phyloP scores from a whole-genome alignment of 1,140 invertebrate genomes.

The Leptinotarsa defecta region DNA sequence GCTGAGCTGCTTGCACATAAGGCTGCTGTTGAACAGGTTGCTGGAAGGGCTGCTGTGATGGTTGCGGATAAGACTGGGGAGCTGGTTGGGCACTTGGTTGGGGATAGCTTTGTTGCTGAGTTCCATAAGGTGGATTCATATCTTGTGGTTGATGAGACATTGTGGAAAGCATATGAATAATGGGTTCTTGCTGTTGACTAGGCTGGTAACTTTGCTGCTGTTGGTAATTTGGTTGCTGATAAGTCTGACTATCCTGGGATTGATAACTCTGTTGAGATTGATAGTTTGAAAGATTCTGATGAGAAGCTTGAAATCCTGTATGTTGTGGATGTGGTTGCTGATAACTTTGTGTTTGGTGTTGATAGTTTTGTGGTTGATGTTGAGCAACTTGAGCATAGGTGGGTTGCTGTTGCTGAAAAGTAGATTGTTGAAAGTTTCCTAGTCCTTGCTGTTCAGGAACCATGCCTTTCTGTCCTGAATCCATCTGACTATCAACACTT shows the following conservation, averaged over 20 bases:
- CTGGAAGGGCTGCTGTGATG: constrained; percentile 30
- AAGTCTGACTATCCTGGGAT: constrained; percentile 18
- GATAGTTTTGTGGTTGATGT: constrained; percentile 47
- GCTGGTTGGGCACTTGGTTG: constrained; percentile 7
- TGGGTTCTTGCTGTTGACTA: constrained; percentile 29
- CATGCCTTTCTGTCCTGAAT: constrained; percentile 31
- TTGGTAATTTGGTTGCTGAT: constrained; percentile 27
- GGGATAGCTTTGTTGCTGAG: constrained; percentile 26
- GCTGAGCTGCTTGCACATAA: constrained; percentile 10
- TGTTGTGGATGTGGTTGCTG: constrained; percentile 38
- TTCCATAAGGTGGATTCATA: background rate
- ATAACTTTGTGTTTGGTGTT: constrained; percentile 30
- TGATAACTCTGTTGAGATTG: constrained; percentile 25
- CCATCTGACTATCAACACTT: constrained; percentile 52
- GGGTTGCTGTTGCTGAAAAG: constrained; percentile 39
- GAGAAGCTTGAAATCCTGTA: constrained; percentile 12
- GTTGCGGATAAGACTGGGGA: constrained; percentile 17
- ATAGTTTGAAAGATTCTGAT: constrained; percentile 9
- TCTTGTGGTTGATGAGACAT: constrained; percentile 36
- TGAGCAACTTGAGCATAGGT: constrained; percentile 24
- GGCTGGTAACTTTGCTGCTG: constrained; percentile 33
- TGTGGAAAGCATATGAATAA: constrained; percentile 15
- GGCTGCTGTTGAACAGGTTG: constrained; percentile 25
- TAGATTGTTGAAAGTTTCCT: constrained; percentile 51
- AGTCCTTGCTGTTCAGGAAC: constrained; percentile 51